These are phyloP conservation scores for Pseudoatta argentina DNA, from an alignment of 1,140 invertebrate species.

Conservation along the genomic window DNA sequence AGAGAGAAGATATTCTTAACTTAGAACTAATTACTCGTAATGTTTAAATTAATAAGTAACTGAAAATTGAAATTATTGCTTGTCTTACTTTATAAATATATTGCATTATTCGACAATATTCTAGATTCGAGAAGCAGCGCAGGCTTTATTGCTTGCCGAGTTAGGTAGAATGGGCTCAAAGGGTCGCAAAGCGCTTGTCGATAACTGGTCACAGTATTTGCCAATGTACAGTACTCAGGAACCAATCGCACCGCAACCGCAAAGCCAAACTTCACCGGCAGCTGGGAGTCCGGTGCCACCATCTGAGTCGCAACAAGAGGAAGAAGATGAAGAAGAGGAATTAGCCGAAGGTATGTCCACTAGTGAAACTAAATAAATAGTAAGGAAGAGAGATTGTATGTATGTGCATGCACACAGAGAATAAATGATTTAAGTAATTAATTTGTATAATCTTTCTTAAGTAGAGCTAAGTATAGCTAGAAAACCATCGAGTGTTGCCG, in stretches of 20 bases:
- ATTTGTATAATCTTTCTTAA: slow-evolving; percentile 52
- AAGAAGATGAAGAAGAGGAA: slow-evolving; percentile 95
- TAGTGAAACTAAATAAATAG: background rate
- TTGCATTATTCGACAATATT: background rate
- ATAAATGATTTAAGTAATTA: slow-evolving; percentile 33
- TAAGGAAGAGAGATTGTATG: background rate
- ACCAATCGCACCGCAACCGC: slow-evolving; percentile 84
- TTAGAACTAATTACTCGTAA: background rate
- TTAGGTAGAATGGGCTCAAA: slow-evolving; percentile 95
- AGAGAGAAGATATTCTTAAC: background rate
- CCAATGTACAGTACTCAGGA: slow-evolving; percentile 92
- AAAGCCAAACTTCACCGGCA: slow-evolving; percentile 82
- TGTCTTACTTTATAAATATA: background rate
- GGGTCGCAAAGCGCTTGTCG: slow-evolving; percentile 96
- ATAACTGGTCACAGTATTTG: slow-evolving; percentile 97
- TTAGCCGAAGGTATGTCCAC: slow-evolving; percentile 84
- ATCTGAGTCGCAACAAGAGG: slow-evolving; percentile 88
- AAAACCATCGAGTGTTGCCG: slow-evolving; percentile 93
- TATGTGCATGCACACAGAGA: background rate
- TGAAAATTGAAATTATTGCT: slow-evolving; percentile 10
- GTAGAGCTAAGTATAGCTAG: slow-evolving; percentile 88
- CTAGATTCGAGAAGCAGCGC: slow-evolving; percentile 96
- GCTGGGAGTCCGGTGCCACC: slow-evolving; percentile 82
- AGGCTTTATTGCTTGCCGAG: slow-evolving; percentile 97
- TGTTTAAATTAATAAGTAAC: background rate